Evolutionary conservation across 2,113 vertebrate genomes (phyloP).

Genomic region (Cacatua alba): DNA sequence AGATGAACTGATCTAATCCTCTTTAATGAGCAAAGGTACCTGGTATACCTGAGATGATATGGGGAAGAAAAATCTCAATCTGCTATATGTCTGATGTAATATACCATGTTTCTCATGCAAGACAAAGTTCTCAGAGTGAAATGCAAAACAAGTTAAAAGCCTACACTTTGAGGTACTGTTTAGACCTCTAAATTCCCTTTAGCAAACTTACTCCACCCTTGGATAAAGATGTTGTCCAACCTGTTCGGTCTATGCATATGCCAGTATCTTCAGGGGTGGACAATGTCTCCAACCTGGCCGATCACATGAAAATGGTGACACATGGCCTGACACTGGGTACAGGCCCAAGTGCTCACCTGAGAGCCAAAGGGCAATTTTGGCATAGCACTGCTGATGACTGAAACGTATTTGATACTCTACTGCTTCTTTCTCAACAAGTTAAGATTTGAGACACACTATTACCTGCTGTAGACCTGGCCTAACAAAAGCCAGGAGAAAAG

Average conservation of each 20-base stretch:
- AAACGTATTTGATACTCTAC: not conserved
- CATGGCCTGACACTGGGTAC: too few relatives aligned
- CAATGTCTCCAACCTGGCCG: rapidly evolving
- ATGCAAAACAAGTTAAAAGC: not conserved
- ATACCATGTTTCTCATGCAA: not conserved
- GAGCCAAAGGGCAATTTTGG: not conserved
- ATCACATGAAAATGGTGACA: not conserved
- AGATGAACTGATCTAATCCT: not conserved
- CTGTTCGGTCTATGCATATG: rapidly evolving
- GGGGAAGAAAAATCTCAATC: not conserved
- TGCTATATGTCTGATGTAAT: not conserved
- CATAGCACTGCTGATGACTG: not conserved
- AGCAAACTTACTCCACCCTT: not conserved
- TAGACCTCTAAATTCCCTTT: not conserved
- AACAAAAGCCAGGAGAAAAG: not conserved
- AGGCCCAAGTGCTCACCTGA: not conserved
- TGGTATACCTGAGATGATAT: not conserved
- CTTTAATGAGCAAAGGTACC: not conserved
- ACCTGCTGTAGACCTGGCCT: not conserved
- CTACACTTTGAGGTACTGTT: not conserved
- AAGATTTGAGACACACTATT: not conserved
- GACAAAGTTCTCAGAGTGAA: not conserved
- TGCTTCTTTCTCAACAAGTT: not conserved
- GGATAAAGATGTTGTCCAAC: not conserved
- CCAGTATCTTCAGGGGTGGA: not conserved